Evolutionary conservation across 2,797 vertebrate genomes (phyloP).

Genomic region (Glyptemys insculpta): DNA sequence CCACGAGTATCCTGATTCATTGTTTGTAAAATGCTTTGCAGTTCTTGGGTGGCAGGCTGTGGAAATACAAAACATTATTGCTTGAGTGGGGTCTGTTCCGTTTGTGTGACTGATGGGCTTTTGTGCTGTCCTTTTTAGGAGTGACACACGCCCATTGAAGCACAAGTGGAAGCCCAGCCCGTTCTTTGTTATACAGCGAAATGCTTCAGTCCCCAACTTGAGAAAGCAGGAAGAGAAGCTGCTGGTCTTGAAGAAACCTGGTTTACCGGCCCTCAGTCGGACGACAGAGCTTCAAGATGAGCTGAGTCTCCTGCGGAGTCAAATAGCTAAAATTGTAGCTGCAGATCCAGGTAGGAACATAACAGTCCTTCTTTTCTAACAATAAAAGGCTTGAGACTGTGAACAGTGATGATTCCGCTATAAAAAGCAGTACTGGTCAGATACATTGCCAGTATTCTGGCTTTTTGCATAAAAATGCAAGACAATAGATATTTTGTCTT

Average conservation of each 20-base stretch:
- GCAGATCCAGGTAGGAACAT: constrained; percentile 85
- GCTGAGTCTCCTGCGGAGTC: constrained; percentile 93
- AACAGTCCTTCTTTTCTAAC: accelerated
- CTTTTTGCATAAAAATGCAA: accelerated
- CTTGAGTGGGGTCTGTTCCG: accelerated
- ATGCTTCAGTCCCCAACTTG: constrained; percentile 97
- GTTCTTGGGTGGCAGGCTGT: not conserved
- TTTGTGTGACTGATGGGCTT: not conserved
- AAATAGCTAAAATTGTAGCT: constrained; percentile 96
- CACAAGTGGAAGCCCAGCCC: constrained; percentile 98
- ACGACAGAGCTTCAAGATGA: constrained; percentile 97
- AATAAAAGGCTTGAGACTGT: accelerated
- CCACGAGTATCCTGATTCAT: accelerated
- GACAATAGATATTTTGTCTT: not conserved
- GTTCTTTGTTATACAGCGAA: constrained; percentile 95
- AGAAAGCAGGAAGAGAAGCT: constrained; percentile 94
- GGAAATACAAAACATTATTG: accelerated
- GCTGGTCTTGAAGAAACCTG: constrained; percentile 93
- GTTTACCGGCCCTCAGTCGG: constrained; percentile 92
- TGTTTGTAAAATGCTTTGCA: not conserved
- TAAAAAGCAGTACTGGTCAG: accelerated
- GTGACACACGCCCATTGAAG: constrained; percentile 93
- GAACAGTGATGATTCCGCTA: accelerated
- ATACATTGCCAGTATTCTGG: not conserved
- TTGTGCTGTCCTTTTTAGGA: constrained; percentile 80